A percentile compares a stretch with the other conserved stretches of the same genome.
phyloP scores from a whole-genome alignment of 2,113 vertebrate species.

The Speoplatyrhinus poulsoni region DNA sequence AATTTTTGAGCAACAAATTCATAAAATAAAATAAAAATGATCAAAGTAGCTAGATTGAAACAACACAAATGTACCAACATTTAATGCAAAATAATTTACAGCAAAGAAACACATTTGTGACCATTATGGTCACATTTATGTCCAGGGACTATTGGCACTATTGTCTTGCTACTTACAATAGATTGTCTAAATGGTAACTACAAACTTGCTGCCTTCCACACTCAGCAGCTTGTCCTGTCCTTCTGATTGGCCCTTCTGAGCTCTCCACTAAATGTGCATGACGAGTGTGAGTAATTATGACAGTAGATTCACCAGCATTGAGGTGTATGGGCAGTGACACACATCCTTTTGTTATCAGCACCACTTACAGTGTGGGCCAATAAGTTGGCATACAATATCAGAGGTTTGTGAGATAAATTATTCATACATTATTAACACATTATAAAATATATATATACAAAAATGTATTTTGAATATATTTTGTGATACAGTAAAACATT shows the following conservation, averaged over 20 bases:
- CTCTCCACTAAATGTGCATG: constrained; percentile 35
- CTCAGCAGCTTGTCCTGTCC: constrained; percentile 44
- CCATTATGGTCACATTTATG: not conserved
- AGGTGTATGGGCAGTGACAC: constrained; percentile 45
- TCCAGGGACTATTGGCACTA: not conserved
- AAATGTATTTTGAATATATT: no score
- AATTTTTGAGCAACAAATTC: not conserved
- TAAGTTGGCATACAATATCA: no score
- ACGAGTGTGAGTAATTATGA: constrained; percentile 62
- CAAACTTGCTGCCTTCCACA: constrained; percentile 41
- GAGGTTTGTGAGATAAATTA: no score
- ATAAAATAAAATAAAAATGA: not conserved
- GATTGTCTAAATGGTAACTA: constrained; percentile 12
- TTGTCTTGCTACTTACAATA: not conserved
- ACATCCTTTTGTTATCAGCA: constrained; percentile 26
- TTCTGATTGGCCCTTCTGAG: constrained; percentile 64
- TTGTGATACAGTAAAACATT: no score
- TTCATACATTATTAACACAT: no score
- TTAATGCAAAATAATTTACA: not conserved
- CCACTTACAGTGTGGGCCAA: not conserved
- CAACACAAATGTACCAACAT: not conserved
- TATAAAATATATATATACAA: no score
- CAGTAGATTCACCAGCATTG: constrained; percentile 31
- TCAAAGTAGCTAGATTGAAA: not conserved
- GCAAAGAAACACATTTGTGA: not conserved